phyloP scores from a whole-genome alignment of 2,797 vertebrate genomes.

The Smutsia temminckii region DNA sequence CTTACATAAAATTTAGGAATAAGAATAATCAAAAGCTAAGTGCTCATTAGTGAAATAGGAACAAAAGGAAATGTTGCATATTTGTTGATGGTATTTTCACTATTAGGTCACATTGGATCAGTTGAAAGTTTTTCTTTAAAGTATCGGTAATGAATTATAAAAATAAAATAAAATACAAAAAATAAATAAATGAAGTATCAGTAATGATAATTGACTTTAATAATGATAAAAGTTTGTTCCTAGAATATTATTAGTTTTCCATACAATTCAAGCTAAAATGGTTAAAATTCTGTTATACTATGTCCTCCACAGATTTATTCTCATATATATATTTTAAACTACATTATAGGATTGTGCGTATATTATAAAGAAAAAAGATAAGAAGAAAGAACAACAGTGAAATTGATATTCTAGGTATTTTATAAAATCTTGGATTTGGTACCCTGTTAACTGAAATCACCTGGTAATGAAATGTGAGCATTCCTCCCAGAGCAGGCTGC shows the following conservation, averaged over 20 bases:
- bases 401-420: neutral
- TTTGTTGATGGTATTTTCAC: neutral
- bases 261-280: neutral
- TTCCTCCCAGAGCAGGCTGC: slow-evolving; percentile 60
- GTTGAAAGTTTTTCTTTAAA: neutral
- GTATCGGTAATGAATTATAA: too few species aligned
- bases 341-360: neutral
- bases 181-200: too few species aligned
- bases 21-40: neutral
- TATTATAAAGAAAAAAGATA: neutral
- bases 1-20: neutral
- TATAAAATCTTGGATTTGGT: neutral
- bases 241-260: neutral
- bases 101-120: neutral
- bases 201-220: too few species aligned
- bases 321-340: neutral
- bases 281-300: slow-evolving; percentile 1
- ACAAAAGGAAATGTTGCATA: neutral
- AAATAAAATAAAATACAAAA: too few species aligned
- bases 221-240: neutral
- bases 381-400: neutral
- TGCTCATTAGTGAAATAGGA: neutral
- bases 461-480: slow-evolving; percentile 58
- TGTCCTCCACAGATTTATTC: neutral
- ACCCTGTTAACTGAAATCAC: slow-evolving; percentile 27